phyloP scores from a whole-genome alignment of 2,888 invertebrate genomes.

The Quadriops clusia region DNA sequence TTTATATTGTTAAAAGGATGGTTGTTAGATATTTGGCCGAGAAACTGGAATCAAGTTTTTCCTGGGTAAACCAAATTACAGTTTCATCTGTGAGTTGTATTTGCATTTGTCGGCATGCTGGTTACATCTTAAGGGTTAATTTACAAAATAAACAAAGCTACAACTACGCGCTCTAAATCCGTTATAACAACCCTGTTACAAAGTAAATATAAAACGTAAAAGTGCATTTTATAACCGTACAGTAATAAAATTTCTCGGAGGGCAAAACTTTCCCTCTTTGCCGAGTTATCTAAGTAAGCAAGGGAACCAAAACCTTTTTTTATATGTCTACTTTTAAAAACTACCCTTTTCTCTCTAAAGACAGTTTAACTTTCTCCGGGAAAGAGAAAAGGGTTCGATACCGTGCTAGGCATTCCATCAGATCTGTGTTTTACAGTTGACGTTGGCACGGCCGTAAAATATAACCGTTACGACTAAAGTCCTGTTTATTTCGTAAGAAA shows the following conservation, averaged over 20 bases:
- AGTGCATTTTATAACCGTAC: constrained; percentile 1
- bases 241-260: constrained; percentile 1
- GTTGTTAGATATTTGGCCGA: too few species aligned
- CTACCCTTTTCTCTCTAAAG: constrained; percentile 10
- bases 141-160: too few species aligned
- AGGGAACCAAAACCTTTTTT: too few species aligned
- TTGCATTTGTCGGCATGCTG: too few species aligned
- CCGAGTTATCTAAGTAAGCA: constrained; percentile 8
- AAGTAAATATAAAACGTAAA: neutral
- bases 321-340: constrained; percentile 1
- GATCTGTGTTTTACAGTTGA: constrained; percentile 15
- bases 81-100: too few species aligned
- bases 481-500: constrained; percentile 25
- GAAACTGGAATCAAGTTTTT: too few species aligned
- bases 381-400: constrained; percentile 21
- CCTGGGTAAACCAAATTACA: too few species aligned
- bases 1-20: too few species aligned
- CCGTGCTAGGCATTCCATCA: constrained; percentile 12
- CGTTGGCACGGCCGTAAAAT: constrained; percentile 26
- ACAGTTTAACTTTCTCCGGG: constrained; percentile 24
- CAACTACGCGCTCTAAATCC: too few species aligned
- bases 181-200: constrained; percentile 2
- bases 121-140: too few species aligned
- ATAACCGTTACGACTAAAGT: constrained; percentile 28
- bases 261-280: too few species aligned